Evolutionary conservation across 2,113 vertebrate genomes (phyloP).

Genomic region (Seriola aureovittata): DNA sequence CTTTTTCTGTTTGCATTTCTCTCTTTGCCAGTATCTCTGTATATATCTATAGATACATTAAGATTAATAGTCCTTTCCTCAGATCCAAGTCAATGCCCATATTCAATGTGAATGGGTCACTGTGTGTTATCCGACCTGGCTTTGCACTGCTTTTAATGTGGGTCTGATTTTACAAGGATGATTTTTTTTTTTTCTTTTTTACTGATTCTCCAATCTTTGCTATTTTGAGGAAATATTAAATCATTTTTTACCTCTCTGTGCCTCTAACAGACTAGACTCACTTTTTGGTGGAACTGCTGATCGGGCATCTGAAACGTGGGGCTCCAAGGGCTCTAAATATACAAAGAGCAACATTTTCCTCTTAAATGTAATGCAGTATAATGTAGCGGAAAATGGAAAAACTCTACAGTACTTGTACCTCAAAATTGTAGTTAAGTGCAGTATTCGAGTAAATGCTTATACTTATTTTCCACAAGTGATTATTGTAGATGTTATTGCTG

Average conservation of each 20-base stretch:
- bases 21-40: background rate
- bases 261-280: no score
- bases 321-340: background rate
- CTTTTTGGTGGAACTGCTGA: no score
- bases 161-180: background rate
- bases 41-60: background rate
- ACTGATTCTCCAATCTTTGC: no score
- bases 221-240: no score
- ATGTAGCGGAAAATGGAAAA: no score
- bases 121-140: slow-evolving; percentile 11
- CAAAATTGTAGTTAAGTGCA: background rate
- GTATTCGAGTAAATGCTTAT: background rate
- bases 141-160: slow-evolving; percentile 11
- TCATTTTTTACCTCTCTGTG: background rate
- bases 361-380: background rate
- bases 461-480: background rate
- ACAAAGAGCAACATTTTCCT: background rate
- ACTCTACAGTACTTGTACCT: no score
- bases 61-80: background rate
- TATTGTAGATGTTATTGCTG: no score
- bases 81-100: background rate
- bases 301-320: background rate
- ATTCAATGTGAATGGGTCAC: background rate
- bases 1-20: background rate
- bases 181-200: no score